Evolutionary conservation across 2,888 invertebrate species (phyloP), one percentile per base, ranked within the genome.

Genomic region (Drosophila setosimentum): DNA sequence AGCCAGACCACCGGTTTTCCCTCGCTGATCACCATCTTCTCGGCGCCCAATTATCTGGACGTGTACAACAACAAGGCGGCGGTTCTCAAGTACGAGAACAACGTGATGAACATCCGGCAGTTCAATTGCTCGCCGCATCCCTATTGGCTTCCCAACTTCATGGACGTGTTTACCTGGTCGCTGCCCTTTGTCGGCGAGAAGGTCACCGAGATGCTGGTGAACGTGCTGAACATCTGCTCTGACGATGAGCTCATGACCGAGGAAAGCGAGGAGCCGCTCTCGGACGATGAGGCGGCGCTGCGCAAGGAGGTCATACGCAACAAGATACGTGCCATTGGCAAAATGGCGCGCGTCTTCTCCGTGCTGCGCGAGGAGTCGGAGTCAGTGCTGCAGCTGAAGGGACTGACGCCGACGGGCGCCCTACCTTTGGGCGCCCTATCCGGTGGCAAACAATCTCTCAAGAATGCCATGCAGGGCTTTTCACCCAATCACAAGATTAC

Each of bases 131-230:
- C 99, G 87, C 98, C 99, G 77, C 99, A 99, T 94, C 99, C 99
- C 45, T 99, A 99, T 94, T 99, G 99, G 99, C 94, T 99, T 94
- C 99, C 99, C 91, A 99, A 99, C 94, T 99, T 99, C 94, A 99
- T 99, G 99, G 99, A 99, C 94, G 99, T 99, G 75, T 99, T 99
- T 94, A 99, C 99, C 91, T 99, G 99, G 99, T 99, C 99, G 85
- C 95, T 99, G 94, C 99, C 99, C 84, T 99, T 99, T 94, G 99
- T 99, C 80, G 99, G 99, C 83, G 99, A 99, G 94, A 99, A 96
- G 69, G 99, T 99, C 82, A 99, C 99, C 91, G 99, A 99, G 94
- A 99, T 99, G 99, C 95, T 99, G 94, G 99, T 99, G 90, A 99
- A 99, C 94, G 99, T 99, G 83, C 95, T 99, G 93, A 99, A 98